Percentiles rank a stretch among this genome's conserved stretches.
phyloP scores from a whole-genome alignment of 1,140 invertebrate genomes.

The Atta cephalotes region DNA sequence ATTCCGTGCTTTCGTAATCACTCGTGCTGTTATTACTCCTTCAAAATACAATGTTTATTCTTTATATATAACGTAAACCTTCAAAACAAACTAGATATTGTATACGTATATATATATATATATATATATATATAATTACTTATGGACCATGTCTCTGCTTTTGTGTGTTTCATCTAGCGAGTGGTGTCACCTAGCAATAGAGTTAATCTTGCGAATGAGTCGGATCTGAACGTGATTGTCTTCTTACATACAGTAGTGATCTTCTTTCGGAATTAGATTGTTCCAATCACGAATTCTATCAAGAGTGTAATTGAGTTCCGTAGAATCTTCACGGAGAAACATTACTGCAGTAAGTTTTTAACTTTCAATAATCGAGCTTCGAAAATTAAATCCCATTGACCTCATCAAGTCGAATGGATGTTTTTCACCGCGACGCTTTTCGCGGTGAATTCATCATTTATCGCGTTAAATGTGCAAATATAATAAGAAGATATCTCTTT shows the following conservation, averaged over 20 bases:
- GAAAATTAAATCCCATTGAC: background rate
- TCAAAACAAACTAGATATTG: background rate
- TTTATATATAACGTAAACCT: background rate
- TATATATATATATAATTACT: background rate
- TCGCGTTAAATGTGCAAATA: background rate
- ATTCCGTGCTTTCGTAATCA: background rate
- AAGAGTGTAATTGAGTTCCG: conserved; percentile 13
- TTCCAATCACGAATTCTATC: conserved; percentile 19
- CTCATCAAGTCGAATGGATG: background rate
- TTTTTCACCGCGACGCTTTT: background rate
- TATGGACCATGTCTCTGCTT: background rate
- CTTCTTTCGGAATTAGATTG: conserved; percentile 4
- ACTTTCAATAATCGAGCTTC: background rate
- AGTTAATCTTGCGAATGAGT: background rate
- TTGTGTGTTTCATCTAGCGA: background rate
- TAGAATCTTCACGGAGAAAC: background rate
- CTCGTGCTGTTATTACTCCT: background rate
- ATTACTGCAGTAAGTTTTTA: background rate
- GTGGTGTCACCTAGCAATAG: background rate
- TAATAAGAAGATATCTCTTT: background rate
- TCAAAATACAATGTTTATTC: background rate
- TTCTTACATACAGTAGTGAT: conserved; percentile 5
- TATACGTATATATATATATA: background rate
- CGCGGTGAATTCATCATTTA: background rate
- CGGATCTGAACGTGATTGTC: background rate